phyloP scores from a whole-genome alignment of 2,888 invertebrate species.

The Ophion obscuratus region DNA sequence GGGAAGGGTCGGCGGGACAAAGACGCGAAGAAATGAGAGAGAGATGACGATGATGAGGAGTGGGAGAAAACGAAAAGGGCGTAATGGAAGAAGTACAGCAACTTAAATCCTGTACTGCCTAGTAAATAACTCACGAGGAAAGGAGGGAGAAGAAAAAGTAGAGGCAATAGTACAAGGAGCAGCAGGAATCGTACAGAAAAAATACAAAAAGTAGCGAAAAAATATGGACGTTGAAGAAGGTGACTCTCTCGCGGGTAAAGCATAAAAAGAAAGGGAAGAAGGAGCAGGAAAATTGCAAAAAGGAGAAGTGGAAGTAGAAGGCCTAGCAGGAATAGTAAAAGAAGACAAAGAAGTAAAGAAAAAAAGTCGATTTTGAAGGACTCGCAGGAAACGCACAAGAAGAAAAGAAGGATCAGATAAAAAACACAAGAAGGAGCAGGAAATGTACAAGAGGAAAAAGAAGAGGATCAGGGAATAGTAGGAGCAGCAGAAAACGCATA shows the following conservation, averaged over 20 bases:
- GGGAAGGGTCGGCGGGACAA: background rate
- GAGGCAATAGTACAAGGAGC: background rate
- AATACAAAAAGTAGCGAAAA: too few species aligned
- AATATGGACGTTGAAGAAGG: too few species aligned
- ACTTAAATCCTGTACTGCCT: too few species aligned
- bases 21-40: background rate
- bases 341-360: background rate
- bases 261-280: background rate
- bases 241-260: too few species aligned
- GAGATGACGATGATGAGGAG: background rate
- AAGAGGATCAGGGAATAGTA: background rate
- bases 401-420: background rate
- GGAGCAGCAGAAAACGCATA: too few species aligned
- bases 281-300: background rate
- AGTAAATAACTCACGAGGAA: background rate
- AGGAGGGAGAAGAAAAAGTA: background rate
- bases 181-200: too few species aligned
- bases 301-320: background rate
- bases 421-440: background rate
- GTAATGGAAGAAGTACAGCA: too few species aligned
- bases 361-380: too few species aligned
- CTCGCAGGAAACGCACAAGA: background rate
- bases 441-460: background rate
- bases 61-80: background rate
- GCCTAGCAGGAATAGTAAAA: background rate